Evolutionary conservation across 30 jellyfish, hydroid and myxozoan species (phyloP).

Genomic region (Cassiopea andromeda): DNA sequence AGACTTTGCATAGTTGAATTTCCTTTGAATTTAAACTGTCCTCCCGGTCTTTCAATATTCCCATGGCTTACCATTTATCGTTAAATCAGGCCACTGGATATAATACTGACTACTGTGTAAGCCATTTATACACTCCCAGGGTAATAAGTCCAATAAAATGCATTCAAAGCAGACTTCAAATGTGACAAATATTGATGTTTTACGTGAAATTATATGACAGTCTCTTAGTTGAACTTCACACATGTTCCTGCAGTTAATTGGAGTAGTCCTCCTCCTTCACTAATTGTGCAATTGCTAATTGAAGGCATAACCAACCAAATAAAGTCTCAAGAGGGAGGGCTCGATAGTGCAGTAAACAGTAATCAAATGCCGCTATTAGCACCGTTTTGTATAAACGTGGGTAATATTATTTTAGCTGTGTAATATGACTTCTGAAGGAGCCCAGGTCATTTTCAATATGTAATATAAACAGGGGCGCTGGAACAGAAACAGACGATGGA

Average conservation of each 20-base stretch:
- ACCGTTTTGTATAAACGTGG: constrained; percentile 3
- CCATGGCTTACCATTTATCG: neutral
- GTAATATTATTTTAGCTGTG: neutral
- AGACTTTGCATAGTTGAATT: neutral
- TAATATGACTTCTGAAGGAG: neutral
- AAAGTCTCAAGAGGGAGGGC: constrained; percentile 30
- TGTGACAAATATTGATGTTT: neutral
- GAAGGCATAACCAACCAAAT: neutral
- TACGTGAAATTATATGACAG: neutral
- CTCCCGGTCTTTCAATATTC: neutral
- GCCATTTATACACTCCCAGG: neutral
- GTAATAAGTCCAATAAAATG: neutral
- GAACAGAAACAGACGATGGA: neutral
- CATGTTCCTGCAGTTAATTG: neutral
- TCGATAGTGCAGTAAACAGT: neutral
- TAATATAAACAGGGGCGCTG: neutral
- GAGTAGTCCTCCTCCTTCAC: neutral
- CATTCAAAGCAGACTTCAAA: neutral
- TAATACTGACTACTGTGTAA: neutral
- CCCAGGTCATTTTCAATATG: neutral
- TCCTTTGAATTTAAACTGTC: neutral
- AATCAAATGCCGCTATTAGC: constrained; percentile 22
- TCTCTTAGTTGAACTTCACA: neutral
- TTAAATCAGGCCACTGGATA: neutral
- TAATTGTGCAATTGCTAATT: constrained; percentile 5